These are phyloP conservation scores for Pipa parva DNA, from an alignment of 2,113 vertebrate genomes.

Conservation along the genomic window DNA sequence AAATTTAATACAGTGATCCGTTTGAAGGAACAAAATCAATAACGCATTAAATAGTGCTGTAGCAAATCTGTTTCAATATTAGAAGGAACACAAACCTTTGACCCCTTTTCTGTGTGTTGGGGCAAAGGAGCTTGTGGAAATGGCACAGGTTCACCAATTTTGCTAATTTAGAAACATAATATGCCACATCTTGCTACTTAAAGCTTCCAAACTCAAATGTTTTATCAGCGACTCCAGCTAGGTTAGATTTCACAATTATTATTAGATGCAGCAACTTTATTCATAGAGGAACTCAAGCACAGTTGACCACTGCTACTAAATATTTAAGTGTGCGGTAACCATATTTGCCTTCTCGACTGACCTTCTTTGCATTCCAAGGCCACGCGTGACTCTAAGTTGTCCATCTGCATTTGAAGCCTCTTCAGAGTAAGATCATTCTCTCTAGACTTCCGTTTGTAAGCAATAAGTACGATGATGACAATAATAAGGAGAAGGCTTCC, in stretches of 20 bases:
- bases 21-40: slow-evolving; percentile 18
- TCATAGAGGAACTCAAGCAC: no score
- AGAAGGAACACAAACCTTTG: slow-evolving; percentile 3
- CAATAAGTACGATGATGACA: slow-evolving; percentile 95
- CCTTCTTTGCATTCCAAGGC: slow-evolving; percentile 98
- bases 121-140: neutral
- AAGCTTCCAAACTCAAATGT: no score
- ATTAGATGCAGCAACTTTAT: no score
- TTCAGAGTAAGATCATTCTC: slow-evolving; percentile 97
- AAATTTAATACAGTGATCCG: slow-evolving; percentile 24
- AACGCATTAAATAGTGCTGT: slow-evolving; percentile 9
- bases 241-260: no score
- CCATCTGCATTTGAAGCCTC: slow-evolving; percentile 98
- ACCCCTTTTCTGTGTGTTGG: neutral
- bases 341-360: slow-evolving; percentile 54
- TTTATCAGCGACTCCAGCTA: no score
- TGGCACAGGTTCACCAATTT: neutral
- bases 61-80: slow-evolving; percentile 6
- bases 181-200: neutral
- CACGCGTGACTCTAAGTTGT: slow-evolving; percentile 94
- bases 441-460: slow-evolving; percentile 94
- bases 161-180: neutral
- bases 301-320: no score
- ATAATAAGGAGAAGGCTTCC: slow-evolving; percentile 94
- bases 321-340: no score